A percentile compares a stretch with the other conserved stretches of the same genome.
Conservation (phyloP, 2,888 invertebrate species). For the Callinectes sapidus region DNA sequence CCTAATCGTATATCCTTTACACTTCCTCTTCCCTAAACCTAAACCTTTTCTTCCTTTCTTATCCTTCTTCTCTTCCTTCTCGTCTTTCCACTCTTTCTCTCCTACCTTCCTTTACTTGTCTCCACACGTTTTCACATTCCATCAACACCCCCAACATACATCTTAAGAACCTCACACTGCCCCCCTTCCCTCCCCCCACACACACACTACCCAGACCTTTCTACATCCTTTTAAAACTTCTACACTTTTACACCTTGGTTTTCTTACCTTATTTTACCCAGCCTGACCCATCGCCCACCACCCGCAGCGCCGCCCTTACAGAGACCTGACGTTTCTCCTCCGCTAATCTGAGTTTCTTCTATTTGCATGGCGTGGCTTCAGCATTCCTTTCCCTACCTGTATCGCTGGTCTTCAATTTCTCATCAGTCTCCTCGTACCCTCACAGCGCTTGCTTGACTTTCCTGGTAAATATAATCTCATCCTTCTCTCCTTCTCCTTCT, state of each 20-base stretch:
- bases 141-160: background rate
- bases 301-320: background rate
- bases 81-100: background rate
- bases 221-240: background rate
- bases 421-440: constrained; percentile 28
- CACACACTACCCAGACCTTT: background rate
- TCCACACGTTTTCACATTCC: background rate
- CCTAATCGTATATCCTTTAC: too few relatives aligned
- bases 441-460: background rate
- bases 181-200: background rate
- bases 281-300: background rate
- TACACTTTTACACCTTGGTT: background rate
- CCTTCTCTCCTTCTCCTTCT: background rate
- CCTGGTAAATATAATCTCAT: background rate
- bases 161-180: background rate
- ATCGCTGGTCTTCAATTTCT: constrained; percentile 41
- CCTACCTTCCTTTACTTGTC: background rate
- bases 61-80: background rate
- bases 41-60: background rate
- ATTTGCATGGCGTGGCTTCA: background rate
- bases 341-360: background rate
- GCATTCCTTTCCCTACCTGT: constrained; percentile 7
- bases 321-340: background rate
- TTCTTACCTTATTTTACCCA: background rate
- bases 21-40: too few relatives aligned